Conservation (phyloP, 2,888 invertebrate species). For the Coenonympha arcania region DNA sequence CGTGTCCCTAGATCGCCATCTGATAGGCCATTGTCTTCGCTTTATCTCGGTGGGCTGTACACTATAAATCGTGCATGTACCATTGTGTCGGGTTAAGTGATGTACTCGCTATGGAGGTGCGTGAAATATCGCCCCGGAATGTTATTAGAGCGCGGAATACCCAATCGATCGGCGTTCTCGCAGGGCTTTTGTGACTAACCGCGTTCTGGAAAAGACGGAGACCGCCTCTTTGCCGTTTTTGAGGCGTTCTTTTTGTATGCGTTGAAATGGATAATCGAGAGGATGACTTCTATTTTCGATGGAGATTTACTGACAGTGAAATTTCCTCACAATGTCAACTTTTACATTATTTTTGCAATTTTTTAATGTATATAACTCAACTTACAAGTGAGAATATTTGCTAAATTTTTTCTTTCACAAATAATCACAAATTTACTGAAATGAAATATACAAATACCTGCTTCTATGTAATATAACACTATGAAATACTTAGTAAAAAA, state of each 20-base stretch:
- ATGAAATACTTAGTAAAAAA: too few relatives aligned
- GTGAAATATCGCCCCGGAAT: slow-evolving; percentile 52
- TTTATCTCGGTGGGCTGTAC: slow-evolving; percentile 59
- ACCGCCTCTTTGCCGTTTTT: slow-evolving; percentile 40
- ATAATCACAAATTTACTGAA: too few relatives aligned
- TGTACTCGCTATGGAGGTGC: slow-evolving; percentile 39
- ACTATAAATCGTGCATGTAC: slow-evolving; percentile 67
- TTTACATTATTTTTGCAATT: too few relatives aligned
- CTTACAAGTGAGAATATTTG: too few relatives aligned
- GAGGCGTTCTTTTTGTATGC: not conserved
- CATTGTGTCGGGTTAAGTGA: slow-evolving; percentile 44
- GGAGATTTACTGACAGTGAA: not conserved
- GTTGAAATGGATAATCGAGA: slow-evolving; percentile 1
- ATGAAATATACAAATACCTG: too few relatives aligned
- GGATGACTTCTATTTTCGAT: not conserved
- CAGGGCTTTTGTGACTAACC: slow-evolving; percentile 29
- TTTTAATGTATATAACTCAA: too few relatives aligned
- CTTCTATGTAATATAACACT: too few relatives aligned
- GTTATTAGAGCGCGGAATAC: slow-evolving; percentile 62
- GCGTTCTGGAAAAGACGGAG: slow-evolving; percentile 43
- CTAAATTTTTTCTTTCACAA: too few relatives aligned
- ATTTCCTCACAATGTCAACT: not conserved
- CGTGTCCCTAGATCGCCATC: slow-evolving; percentile 56
- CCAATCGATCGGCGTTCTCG: slow-evolving; percentile 45
- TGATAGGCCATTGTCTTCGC: slow-evolving; percentile 66